These are phyloP conservation scores for Callopanchax toddi DNA, from an alignment of 2,113 vertebrate species.

Conservation along the genomic window DNA sequence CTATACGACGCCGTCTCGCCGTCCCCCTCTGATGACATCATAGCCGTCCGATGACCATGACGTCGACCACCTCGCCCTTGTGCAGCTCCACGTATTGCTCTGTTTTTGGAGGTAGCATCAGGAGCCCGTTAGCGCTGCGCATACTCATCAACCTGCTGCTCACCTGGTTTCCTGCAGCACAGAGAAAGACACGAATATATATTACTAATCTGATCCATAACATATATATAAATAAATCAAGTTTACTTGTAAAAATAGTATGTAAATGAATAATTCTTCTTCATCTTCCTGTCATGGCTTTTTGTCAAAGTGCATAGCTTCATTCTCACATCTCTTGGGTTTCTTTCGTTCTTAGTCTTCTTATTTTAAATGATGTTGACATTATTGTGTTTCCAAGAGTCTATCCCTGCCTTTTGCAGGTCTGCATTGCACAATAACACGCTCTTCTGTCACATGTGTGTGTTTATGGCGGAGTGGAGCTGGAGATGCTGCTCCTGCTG, in stretches of 20 bases:
- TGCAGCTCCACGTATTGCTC: conserved; percentile 99
- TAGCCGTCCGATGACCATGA: conserved; percentile 99
- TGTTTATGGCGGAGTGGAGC: not conserved
- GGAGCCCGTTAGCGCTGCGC: conserved; percentile 98
- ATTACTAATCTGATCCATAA: too few relatives aligned
- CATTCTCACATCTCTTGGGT: too few relatives aligned
- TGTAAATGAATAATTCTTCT: too few relatives aligned
- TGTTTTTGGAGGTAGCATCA: conserved; percentile 99
- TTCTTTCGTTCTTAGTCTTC: too few relatives aligned
- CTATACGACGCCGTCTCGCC: conserved; percentile 62
- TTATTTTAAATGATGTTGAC: too few relatives aligned
- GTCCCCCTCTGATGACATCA: conserved; percentile 86
- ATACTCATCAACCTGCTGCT: conserved; percentile 99
- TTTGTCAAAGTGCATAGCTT: too few relatives aligned
- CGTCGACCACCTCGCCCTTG: conserved; percentile 99
- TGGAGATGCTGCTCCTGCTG: not conserved
- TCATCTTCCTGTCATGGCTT: too few relatives aligned
- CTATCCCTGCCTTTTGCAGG: too few relatives aligned
- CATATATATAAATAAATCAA: not conserved
- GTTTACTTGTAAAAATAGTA: not conserved
- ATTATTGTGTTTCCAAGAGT: too few relatives aligned
- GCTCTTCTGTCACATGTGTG: too few relatives aligned
- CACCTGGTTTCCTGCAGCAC: conserved; percentile 93
- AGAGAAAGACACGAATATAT: too few relatives aligned
- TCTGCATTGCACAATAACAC: too few relatives aligned